Conservation (phyloP, 2,113 vertebrate species). For the Cavia aperea region DNA sequence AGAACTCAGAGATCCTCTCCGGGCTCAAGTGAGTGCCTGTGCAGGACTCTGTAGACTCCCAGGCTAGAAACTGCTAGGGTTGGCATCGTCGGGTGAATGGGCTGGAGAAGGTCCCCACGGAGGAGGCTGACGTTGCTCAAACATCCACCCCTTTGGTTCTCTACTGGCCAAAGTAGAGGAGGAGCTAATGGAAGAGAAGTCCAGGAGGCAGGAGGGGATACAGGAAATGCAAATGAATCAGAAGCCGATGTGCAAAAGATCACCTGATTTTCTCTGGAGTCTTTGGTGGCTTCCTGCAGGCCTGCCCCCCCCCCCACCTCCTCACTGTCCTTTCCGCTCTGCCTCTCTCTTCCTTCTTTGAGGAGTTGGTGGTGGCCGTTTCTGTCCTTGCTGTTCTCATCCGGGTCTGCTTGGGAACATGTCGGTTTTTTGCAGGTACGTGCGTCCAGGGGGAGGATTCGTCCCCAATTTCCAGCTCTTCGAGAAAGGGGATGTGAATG, state of each 20-base stretch:
- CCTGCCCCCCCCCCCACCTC: not conserved
- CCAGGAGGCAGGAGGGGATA: not conserved
- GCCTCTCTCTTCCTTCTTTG: not conserved
- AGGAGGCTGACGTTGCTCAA: not conserved
- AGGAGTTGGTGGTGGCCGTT: not conserved
- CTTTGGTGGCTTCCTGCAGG: not conserved
- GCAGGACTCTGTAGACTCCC: not conserved
- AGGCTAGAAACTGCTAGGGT: not conserved
- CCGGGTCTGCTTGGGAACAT: not conserved
- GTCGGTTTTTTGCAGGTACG: slow-evolving; percentile 74
- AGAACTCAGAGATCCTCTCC: slow-evolving; percentile 82
- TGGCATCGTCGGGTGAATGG: not conserved
- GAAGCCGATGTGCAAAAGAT: not conserved
- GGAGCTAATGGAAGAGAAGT: not conserved
- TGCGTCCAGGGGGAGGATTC: slow-evolving; percentile 89
- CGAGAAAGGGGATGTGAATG: slow-evolving; percentile 90
- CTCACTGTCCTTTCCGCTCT: not conserved
- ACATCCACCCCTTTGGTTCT: not conserved
- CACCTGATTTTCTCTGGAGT: not conserved
- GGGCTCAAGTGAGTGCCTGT: slow-evolving; percentile 80
- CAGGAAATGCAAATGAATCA: not conserved
- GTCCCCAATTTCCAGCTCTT: slow-evolving; percentile 93
- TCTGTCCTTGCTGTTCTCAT: not conserved
- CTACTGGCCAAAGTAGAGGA: not conserved
- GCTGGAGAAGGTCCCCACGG: not conserved